Evolutionary conservation across 2,888 invertebrate genomes (phyloP).

Genomic region (Emmelina monodactyla): DNA sequence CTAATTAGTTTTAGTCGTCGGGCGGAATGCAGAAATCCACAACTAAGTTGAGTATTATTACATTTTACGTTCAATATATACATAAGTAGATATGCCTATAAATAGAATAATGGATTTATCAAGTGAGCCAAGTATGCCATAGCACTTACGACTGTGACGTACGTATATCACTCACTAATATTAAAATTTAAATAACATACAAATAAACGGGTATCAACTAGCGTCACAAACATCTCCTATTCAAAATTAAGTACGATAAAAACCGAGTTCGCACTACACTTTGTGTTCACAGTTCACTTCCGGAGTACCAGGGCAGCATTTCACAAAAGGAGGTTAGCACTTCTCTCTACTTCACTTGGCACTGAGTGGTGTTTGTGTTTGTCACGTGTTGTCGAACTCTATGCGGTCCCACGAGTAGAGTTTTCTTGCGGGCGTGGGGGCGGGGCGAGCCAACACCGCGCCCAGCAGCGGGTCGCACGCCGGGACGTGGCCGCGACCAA

Average conservation of each 20-base stretch:
- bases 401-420: conserved; percentile 80
- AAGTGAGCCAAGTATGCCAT: conserved; percentile 42
- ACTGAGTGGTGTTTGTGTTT: too few species aligned
- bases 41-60: conserved; percentile 65
- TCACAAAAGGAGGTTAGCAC: too few species aligned
- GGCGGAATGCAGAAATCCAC: conserved; percentile 68
- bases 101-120: conserved; percentile 43
- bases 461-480: conserved; percentile 79
- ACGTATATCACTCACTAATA: conserved; percentile 35
- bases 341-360: too few species aligned
- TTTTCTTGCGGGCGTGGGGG: conserved; percentile 69
- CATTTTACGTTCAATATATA: conserved; percentile 54
- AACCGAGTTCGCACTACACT: conserved; percentile 40
- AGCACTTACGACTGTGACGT: conserved; percentile 28
- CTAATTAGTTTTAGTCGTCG: conserved; percentile 61
- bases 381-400: conserved; percentile 74
- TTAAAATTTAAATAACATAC: conserved; percentile 25
- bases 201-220: conserved; percentile 32
- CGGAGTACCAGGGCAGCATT: background rate
- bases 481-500: conserved; percentile 53
- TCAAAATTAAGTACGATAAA: conserved; percentile 49
- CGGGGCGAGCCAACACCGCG: conserved; percentile 67
- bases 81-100: conserved; percentile 57
- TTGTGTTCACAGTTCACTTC: conserved; percentile 28
- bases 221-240: conserved; percentile 48